Evolutionary conservation across 2,797 vertebrate species (phyloP), one percentile per base, ranked within the genome.

Genomic region (Emydoidea blandingii): DNA sequence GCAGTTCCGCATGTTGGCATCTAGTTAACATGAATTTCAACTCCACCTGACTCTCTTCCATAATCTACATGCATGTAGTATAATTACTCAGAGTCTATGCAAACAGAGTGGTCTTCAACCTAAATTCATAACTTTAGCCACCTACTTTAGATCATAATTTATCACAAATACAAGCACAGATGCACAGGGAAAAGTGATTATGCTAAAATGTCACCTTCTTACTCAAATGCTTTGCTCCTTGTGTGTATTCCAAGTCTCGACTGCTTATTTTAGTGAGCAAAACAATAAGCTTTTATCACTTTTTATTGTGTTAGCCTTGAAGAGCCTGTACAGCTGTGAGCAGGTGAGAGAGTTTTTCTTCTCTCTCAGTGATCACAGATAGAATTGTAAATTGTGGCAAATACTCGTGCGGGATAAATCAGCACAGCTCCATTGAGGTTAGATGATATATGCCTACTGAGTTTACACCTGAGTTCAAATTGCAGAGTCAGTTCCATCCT

Each of bases 301-400:
- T 92, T 85, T 1, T 91, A 96, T 84, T 91, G 37, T 41, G 72
- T 62, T 94, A 95, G 53, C 62, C 62, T 91, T 84, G 53, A 92
- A 89, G n/a, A 94, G 52, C 12, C 47, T 41, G 25, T 18, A 65
- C 62, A 65, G 31, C 16, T 65, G 31, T 15, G 5, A 92, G 72
- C 90, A 91, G 85, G 9, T 15, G 27, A 87, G 83, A 65, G 76
- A 90, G 72, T 34, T 87, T 92, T 92, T 83, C 72, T 83, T 83
- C 85, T 59, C n/a, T 68, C 78, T 90, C 85, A 62, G 49, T 12
- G 85, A 72, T 57, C 79, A 94, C 49, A 87, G 93, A 89, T 93
- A 95, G 72, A 79, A 27, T 92, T 94, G 88, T 57, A 79, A 94
- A 89, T 78, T 72, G 53, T 59, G 78, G 41, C 85, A 92, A 90